Conservation (phyloP, 2,888 invertebrate species). For the Elysia crispata region DNA sequence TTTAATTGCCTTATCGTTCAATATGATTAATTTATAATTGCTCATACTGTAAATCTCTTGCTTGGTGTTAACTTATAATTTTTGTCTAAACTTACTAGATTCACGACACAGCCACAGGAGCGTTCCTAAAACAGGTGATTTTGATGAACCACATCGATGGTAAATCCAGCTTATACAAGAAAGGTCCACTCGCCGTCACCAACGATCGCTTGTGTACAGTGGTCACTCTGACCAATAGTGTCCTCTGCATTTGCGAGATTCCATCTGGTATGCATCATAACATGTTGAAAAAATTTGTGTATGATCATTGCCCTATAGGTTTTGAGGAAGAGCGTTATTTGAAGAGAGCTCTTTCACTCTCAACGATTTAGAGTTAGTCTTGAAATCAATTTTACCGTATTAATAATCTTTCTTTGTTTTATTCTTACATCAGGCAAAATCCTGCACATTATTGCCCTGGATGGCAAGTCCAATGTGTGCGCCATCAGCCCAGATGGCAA, state of each 20-base stretch:
- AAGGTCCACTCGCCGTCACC: slow-evolving; percentile 64
- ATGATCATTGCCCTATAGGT: too few relatives aligned
- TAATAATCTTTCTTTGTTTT: background rate
- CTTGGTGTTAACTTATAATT: too few relatives aligned
- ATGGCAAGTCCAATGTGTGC: slow-evolving; percentile 68
- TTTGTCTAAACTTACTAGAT: slow-evolving; percentile 46
- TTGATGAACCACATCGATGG: slow-evolving; percentile 71
- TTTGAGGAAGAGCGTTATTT: background rate
- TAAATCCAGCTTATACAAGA: slow-evolving; percentile 67
- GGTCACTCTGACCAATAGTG: slow-evolving; percentile 71
- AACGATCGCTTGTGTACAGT: slow-evolving; percentile 69
- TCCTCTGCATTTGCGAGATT: slow-evolving; percentile 70
- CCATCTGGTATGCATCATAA: slow-evolving; percentile 37
- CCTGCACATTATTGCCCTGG: slow-evolving; percentile 69
- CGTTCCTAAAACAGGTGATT: slow-evolving; percentile 74
- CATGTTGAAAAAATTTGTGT: too few relatives aligned
- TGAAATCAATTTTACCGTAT: background rate
- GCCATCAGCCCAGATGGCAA: slow-evolving; percentile 68
- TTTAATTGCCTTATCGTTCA: too few relatives aligned
- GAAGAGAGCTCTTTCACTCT: background rate
- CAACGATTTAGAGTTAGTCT: background rate
- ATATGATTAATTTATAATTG: too few relatives aligned
- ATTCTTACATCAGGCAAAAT: slow-evolving; percentile 61
- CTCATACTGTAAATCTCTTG: too few relatives aligned
- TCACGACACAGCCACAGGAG: slow-evolving; percentile 69